Evolutionary conservation across 2,888 invertebrate species (phyloP), one percentile per base, ranked within the genome.

Genomic region (Drosophila percnosoma): DNA sequence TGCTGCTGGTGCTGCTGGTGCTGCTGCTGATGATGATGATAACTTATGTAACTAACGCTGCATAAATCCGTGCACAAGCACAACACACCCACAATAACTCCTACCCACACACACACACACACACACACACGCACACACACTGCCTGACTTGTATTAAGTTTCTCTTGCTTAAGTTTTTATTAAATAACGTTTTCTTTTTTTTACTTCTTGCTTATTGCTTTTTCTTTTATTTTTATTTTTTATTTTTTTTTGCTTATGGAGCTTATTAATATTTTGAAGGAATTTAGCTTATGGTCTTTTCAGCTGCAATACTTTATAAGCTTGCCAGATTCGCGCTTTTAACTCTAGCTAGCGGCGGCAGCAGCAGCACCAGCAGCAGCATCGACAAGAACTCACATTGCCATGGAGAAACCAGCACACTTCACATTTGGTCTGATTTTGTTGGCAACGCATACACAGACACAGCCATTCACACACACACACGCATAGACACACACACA

Each of bases 21-120:
- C 38, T 74, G 73, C 66, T 68, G 72, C 63, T 85, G 73, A 70
- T 75, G 74, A 80, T 89, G 87, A 66, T 79, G 82, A 85, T 87
- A 81, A 82, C 89, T 87, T 87, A 87, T 87, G 88, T 87, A 87
- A 87, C 87, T 85, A 87, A 79, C 78, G 88, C 89, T 89, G 89
- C 89, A 89, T 87, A 87, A 85, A 88, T 86, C 87, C 78, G 73
- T 77, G 77, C 78, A 80, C 73, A 73, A 67, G 67, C 68, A 68
- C 64, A 66, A 61, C 42, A 68, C 31, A 11, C 15, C 42, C 31
- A 40, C 45, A 31, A 29, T 21, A 54, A 67, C 55, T 33, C 31
- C 24, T 24, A 40, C 34, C 51, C 62, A 42, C 49, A 58, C 34
- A 29, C 45, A 11, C 18, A 48, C 48, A 24, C 51, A 31, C 38